Evolutionary conservation across 2,797 vertebrate genomes (phyloP).

Genomic region (Poeciliopsis turneri): DNA sequence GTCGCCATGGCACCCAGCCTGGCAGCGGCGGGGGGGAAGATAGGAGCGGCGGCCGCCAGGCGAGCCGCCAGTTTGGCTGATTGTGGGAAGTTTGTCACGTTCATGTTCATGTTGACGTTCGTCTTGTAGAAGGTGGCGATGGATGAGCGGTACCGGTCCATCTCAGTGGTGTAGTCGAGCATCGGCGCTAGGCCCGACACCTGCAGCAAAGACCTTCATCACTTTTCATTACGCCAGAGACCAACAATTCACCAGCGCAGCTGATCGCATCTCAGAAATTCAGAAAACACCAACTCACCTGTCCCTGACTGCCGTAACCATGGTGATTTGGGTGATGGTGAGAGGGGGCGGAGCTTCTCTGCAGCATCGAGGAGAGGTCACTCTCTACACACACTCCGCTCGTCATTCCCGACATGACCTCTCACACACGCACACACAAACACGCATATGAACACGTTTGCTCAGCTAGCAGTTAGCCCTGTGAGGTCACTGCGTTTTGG

Average conservation of each 20-base stretch:
- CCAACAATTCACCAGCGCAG: background rate
- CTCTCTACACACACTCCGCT: conserved; percentile 81
- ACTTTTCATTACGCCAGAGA: background rate
- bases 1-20: conserved; percentile 85
- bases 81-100: conserved; percentile 83
- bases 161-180: conserved; percentile 92
- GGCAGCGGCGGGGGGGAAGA: conserved; percentile 87
- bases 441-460: conserved; percentile 27
- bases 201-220: conserved; percentile 45
- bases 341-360: conserved; percentile 72
- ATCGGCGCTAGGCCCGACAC: conserved; percentile 77
- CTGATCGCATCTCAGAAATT: background rate
- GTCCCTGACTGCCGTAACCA: conserved; percentile 70
- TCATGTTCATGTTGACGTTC: conserved; percentile 82
- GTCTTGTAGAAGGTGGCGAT: conserved; percentile 93
- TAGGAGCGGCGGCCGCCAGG: conserved; percentile 86
- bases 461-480: conserved; percentile 18
- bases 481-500: background rate
- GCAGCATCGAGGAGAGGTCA: conserved; percentile 77
- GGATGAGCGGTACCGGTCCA: conserved; percentile 92
- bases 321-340: conserved; percentile 78
- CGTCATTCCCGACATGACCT: conserved; percentile 82
- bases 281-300: conserved; percentile 57
- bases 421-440: conserved; percentile 33
- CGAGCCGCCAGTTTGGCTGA: conserved; percentile 89